Evolutionary conservation across 2,797 vertebrate genomes (phyloP).

Genomic region (Coilia nasus): DNA sequence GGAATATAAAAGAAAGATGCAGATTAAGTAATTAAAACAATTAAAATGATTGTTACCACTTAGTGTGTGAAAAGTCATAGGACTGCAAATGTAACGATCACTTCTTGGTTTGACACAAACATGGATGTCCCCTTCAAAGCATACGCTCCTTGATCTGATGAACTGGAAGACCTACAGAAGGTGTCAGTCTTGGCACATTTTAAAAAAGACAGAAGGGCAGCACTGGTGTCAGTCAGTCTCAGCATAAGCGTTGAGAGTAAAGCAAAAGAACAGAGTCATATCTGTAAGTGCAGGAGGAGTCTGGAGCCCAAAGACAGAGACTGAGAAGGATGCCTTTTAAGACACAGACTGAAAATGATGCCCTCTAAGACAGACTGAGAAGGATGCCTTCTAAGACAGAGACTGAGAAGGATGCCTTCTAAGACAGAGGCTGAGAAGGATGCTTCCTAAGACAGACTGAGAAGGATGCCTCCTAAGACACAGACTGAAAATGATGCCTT

Average conservation of each 20-base stretch:
- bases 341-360: background rate
- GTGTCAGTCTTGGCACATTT: conserved; percentile 4
- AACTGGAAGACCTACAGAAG: conserved; percentile 10
- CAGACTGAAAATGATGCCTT: conserved; percentile 24
- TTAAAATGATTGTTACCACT: background rate
- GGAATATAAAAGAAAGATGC: background rate
- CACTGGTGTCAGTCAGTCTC: conserved; percentile 28
- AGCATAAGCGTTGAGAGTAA: conserved; percentile 40
- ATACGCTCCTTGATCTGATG: background rate
- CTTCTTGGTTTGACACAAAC: background rate
- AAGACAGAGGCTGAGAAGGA: no score
- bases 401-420: conserved; percentile 15
- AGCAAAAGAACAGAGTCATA: background rate
- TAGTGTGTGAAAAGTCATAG: background rate
- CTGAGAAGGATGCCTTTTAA: background rate
- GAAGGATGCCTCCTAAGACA: conserved; percentile 36
- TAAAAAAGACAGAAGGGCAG: conserved; percentile 17
- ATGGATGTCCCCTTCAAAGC: background rate
- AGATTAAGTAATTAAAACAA: background rate
- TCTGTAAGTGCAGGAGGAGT: conserved; percentile 17
- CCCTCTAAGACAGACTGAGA: background rate
- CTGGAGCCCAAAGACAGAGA: background rate
- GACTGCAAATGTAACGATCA: background rate
- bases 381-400: background rate
- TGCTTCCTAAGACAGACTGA: background rate